These are phyloP conservation scores for Folsomia manolachei DNA, from an alignment of 2,888 invertebrate genomes.

Conservation along the genomic window DNA sequence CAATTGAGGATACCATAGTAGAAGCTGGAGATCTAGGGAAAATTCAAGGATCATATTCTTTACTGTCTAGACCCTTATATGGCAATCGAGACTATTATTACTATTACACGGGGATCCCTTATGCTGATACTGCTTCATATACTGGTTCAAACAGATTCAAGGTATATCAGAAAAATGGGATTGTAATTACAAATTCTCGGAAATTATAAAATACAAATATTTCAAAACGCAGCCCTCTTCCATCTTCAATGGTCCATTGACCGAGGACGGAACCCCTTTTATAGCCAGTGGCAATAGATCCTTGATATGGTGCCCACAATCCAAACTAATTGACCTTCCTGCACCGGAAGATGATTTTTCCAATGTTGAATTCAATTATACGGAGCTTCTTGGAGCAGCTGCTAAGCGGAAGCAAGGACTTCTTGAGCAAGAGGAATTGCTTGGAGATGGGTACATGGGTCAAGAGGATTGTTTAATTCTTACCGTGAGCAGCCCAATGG, in stretches of 20 bases:
- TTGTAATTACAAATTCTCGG: no score
- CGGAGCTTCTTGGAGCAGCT: neutral
- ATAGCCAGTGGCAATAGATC: neutral
- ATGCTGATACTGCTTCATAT: constrained; percentile 26
- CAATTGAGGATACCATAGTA: constrained; percentile 7
- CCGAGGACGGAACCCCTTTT: neutral
- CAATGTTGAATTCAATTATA: neutral
- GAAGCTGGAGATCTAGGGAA: constrained; percentile 22
- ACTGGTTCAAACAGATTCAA: constrained; percentile 14
- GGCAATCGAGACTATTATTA: neutral
- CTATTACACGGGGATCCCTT: constrained; percentile 12
- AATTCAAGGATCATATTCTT: constrained; percentile 23
- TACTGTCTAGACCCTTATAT: neutral
- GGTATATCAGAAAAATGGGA: constrained; percentile 5
- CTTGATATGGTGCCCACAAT: neutral
- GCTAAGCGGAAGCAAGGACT: neutral
- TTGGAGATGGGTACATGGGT: constrained; percentile 1
- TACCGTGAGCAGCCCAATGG: constrained; percentile 27
- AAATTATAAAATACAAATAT: no score
- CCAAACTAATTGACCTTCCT: neutral
- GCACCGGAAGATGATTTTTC: neutral
- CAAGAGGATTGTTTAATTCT: constrained; percentile 27
- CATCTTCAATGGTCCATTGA: neutral
- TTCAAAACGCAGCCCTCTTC: neutral
- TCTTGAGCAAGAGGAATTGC: neutral